Evolutionary conservation across 2,888 invertebrate genomes (phyloP).

Genomic region (Deilephila elpenor): DNA sequence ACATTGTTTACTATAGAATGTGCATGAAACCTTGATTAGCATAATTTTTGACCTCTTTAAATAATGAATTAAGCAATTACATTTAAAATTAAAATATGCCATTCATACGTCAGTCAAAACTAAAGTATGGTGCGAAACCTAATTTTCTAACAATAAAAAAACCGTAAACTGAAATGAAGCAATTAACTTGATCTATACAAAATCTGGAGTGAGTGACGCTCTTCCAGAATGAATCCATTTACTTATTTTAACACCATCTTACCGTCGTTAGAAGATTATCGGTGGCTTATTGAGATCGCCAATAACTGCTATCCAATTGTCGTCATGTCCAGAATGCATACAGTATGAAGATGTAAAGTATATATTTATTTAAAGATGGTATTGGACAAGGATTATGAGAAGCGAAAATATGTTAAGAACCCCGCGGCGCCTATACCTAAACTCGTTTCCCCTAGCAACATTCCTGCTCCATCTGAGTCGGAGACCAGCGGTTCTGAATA

Average conservation of each 20-base stretch:
- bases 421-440: constrained; percentile 31
- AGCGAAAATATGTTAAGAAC: constrained; percentile 23
- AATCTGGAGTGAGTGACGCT: neutral
- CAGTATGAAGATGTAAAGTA: constrained; percentile 42
- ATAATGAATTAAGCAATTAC: too few relatives aligned
- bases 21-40: neutral
- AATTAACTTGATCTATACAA: constrained; percentile 32
- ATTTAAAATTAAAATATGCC: constrained; percentile 32
- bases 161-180: constrained; percentile 28
- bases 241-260: constrained; percentile 59
- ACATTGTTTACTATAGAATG: too few relatives aligned
- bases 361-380: constrained; percentile 14
- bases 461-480: neutral
- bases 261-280: constrained; percentile 64
- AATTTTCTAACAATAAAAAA: constrained; percentile 15
- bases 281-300: constrained; percentile 72
- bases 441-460: neutral
- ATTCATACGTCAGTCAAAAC: constrained; percentile 16
- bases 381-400: constrained; percentile 17
- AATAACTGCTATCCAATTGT: constrained; percentile 69
- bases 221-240: constrained; percentile 62
- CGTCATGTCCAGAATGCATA: constrained; percentile 69
- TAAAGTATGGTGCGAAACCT: neutral
- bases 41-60: too few relatives aligned
- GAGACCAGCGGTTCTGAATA: neutral